Conservation (phyloP, 2,797 vertebrate genomes). For the Microcaecilia unicolor region DNA sequence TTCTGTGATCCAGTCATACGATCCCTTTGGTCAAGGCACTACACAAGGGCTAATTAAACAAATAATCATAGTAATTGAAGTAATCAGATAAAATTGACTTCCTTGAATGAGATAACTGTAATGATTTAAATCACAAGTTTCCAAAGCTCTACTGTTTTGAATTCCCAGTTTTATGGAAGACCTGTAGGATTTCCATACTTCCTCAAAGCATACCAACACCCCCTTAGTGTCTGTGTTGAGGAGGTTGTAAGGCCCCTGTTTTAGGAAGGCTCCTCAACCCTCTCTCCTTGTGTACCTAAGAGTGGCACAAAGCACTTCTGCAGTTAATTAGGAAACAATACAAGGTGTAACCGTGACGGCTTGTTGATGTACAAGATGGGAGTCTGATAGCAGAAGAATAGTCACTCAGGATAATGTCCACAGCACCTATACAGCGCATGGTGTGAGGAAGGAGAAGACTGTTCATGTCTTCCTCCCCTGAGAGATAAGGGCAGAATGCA, state of each 20-base stretch:
- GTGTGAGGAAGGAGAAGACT: slow-evolving; percentile 35
- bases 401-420: slow-evolving; percentile 31
- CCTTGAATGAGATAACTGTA: no score
- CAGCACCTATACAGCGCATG: slow-evolving; percentile 19
- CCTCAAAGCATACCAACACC: slow-evolving; percentile 6
- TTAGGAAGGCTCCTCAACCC: no score
- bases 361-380: slow-evolving; percentile 63
- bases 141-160: no score
- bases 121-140: no score
- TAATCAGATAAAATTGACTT: no score
- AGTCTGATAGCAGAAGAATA: slow-evolving; percentile 46
- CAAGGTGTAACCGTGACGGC: slow-evolving; percentile 65
- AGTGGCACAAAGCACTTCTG: slow-evolving; percentile 49
- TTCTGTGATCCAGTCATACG: no score
- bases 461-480: slow-evolving; percentile 37
- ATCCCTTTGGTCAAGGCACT: no score
- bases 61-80: no score
- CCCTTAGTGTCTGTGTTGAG: slow-evolving; percentile 20
- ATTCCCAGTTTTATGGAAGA: no score
- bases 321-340: slow-evolving; percentile 68
- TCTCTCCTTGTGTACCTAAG: no score
- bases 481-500: slow-evolving; percentile 38
- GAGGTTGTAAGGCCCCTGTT: slow-evolving; percentile 57
- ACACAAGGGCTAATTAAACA: no score
- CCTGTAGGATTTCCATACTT: slow-evolving; percentile 2